These are phyloP conservation scores for Turritopsis rubra DNA, from an alignment of 30 jellyfish, hydroid and myxozoan species.

Conservation along the genomic window DNA sequence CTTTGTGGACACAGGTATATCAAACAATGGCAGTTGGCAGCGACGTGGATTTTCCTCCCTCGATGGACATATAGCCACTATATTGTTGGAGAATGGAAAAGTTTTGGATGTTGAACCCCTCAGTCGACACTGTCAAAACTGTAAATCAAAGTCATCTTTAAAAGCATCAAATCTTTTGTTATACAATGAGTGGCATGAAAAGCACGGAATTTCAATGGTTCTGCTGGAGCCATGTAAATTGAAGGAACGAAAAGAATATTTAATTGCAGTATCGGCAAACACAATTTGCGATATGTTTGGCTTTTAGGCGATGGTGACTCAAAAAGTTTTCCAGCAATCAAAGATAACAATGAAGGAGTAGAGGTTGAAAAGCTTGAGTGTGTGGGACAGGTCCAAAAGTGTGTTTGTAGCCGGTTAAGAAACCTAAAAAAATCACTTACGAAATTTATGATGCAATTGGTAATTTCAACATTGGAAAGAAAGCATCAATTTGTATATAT, in stretches of 20 bases:
- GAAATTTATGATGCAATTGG: conserved; percentile 31
- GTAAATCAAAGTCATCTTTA: background rate
- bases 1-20: no score
- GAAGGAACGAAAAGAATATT: conserved; percentile 22
- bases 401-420: conserved; percentile 41
- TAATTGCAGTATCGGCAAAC: conserved; percentile 12
- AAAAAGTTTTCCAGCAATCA: conserved; percentile 7
- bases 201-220: conserved; percentile 24
- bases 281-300: conserved; percentile 5
- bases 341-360: conserved; percentile 22
- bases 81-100: background rate
- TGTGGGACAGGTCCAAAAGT: conserved; percentile 19
- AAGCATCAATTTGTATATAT: conserved; percentile 14
- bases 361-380: conserved; percentile 31
- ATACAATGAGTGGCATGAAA: background rate
- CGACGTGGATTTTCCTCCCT: conserved; percentile 9
- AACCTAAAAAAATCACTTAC: conserved; percentile 19
- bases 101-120: conserved; percentile 17
- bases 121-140: conserved; percentile 11
- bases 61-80: conserved; percentile 7
- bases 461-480: conserved; percentile 24
- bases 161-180: background rate
- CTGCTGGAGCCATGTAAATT: conserved; percentile 33
- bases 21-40: no score
- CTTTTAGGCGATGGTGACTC: conserved; percentile 44